These are phyloP conservation scores for Garrulus glandarius DNA, from an alignment of 2,797 vertebrate genomes.

Conservation along the genomic window DNA sequence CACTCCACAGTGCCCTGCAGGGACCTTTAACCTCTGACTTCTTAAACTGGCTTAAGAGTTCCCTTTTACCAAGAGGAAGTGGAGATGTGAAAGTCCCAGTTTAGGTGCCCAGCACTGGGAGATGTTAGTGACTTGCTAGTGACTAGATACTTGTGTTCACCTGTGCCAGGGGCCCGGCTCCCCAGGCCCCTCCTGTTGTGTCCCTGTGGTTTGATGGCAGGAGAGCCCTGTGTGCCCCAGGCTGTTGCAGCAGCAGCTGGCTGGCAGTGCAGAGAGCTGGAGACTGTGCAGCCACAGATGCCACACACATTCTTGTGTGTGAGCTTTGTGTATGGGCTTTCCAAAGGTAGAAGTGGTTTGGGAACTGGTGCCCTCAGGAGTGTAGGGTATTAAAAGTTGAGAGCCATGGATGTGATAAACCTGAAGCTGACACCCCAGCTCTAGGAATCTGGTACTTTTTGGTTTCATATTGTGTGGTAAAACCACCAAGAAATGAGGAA, in stretches of 20 bases:
- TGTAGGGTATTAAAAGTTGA: accelerated
- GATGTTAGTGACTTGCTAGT: neutral
- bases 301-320: neutral
- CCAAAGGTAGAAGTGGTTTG: neutral
- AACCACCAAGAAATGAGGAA: neutral
- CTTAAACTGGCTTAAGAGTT: neutral
- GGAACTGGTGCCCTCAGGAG: neutral
- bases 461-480: neutral
- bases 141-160: neutral
- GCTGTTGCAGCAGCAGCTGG: neutral
- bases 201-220: neutral
- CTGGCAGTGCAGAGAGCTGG: neutral
- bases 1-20: neutral
- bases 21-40: neutral
- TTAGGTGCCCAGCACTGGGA: neutral
- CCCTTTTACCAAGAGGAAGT: neutral
- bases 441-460: neutral
- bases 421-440: neutral
- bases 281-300: neutral
- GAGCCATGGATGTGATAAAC: neutral
- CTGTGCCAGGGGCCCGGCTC: neutral
- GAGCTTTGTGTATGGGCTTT: neutral
- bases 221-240: neutral
- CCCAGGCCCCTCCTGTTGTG: neutral
- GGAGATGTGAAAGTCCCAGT: neutral